Evolutionary conservation across 2,888 invertebrate genomes (phyloP), one percentile per base, ranked within the genome.

Genomic region (Oligia strigilis): DNA sequence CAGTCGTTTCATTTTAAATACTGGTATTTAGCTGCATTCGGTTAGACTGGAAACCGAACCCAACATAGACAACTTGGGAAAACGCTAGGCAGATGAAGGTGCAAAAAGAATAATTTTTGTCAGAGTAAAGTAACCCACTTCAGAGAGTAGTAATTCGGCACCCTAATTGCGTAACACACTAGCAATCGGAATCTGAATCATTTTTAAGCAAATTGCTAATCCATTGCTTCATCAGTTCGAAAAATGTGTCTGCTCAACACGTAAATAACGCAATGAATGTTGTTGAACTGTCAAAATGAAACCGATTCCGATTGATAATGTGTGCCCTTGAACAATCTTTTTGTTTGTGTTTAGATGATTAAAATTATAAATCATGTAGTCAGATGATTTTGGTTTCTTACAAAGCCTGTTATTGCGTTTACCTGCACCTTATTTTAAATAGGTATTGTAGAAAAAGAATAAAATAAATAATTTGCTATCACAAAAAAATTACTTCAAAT

Each of bases 401-500:
- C 13, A 14, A 79, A 72, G 8, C 29, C 36, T n/a, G 19, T 11
- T 60, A n/a, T 64, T 49, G 2, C 4, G 0, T 46, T 46, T 72
- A 81, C 36, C 55, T 64, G n/a, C 36, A 43, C 0, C 5, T 9
- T 19, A n/a, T 43, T 58, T 19, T 8, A 1, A 70, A 3, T 13
- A 23, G 0, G 13, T 65, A 9, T 36, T 36, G 4, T 23, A 65
- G 0, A 46, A 17, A 0, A 14, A n/a, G 0, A 65, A 55, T 14
- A 17, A 64, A n/a, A 65, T 0, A 36, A 14, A 55, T n/a, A 29
- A 43, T 64, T 52, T 62, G 4, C 0, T 14, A 43, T 43, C 19
- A 78, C 64, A 29, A 60, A 78, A 66, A 80, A 43, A 29, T 29
- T 2, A 1, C 13, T 77, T 52, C 4, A 3, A 11, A 65, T 55